Percentiles rank a stretch among this genome's conserved stretches.
phyloP scores from a whole-genome alignment of 1,140 invertebrate species.

The Papilio machaon region DNA sequence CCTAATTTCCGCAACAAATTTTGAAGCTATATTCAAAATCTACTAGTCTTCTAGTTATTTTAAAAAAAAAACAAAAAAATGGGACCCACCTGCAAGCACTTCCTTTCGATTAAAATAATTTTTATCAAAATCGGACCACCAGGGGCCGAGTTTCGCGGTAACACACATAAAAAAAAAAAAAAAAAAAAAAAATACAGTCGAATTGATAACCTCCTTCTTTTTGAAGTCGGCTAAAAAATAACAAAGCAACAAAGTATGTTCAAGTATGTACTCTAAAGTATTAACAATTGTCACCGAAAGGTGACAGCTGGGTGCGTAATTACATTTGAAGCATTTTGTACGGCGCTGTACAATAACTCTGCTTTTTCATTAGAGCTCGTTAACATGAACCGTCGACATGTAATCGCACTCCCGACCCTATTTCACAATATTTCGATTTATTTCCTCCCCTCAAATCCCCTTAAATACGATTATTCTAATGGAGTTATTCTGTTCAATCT shows the following conservation, averaged over 20 bases:
- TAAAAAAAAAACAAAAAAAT: no score
- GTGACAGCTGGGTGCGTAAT: constrained; percentile 20
- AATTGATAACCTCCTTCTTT: no score
- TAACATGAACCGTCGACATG: constrained; percentile 33
- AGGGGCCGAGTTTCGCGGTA: no score
- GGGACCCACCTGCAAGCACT: no score
- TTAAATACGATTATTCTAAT: constrained; percentile 13
- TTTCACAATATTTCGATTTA: constrained; percentile 36
- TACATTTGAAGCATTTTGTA: constrained; percentile 34
- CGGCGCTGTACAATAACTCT: constrained; percentile 19
- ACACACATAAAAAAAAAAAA: no score
- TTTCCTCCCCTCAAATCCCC: neutral
- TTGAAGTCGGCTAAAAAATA: no score
- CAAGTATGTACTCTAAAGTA: neutral
- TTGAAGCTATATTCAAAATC: no score
- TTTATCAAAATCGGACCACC: no score
- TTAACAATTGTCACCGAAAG: constrained; percentile 3
- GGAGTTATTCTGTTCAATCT: constrained; percentile 1
- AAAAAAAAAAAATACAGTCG: no score
- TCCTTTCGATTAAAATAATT: no score
- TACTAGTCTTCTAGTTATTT: no score
- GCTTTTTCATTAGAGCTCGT: constrained; percentile 28
- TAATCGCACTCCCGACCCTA: constrained; percentile 25
- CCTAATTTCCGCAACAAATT: no score
- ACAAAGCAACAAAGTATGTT: neutral